These are phyloP conservation scores for Tragopan temminckii DNA, from an alignment of 2,797 vertebrate genomes.

Conservation along the genomic window DNA sequence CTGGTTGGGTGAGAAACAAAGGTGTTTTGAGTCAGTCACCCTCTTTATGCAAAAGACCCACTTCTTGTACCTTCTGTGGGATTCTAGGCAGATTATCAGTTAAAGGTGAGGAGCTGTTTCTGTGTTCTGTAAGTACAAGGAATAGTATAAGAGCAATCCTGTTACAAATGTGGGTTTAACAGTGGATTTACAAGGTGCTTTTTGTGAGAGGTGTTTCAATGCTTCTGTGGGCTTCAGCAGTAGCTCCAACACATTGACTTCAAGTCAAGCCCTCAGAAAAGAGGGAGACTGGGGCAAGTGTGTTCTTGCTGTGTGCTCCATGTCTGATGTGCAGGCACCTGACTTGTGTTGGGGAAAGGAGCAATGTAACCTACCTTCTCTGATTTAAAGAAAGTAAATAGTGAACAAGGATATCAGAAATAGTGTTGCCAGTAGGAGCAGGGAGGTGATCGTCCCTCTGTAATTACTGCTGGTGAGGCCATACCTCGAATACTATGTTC, in stretches of 20 bases:
- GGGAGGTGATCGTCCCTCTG: too few species aligned
- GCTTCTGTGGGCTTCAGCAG: fast-evolving
- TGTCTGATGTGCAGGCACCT: background rate
- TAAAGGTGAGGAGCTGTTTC: fast-evolving
- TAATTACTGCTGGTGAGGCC: too few species aligned
- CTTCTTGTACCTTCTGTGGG: background rate
- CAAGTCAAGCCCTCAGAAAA: background rate
- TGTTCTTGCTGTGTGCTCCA: background rate
- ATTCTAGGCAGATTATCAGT: background rate
- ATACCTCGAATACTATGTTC: too few species aligned
- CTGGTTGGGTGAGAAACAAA: background rate
- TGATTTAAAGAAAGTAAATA: background rate
- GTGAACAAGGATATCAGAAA: background rate
- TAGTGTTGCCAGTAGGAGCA: too few species aligned
- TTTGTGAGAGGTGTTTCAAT: background rate
- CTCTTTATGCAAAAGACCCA: background rate
- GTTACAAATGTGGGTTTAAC: fast-evolving
- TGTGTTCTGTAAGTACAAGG: background rate
- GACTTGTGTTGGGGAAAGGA: background rate
- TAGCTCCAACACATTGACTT: background rate
- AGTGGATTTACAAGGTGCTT: background rate
- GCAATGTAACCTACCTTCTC: background rate
- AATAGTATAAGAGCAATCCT: background rate
- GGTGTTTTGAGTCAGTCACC: background rate
- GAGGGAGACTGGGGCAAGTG: background rate